Percentiles rank a stretch among this genome's conserved stretches.
phyloP scores from a whole-genome alignment of 2,888 invertebrate species.

The Hypomecis atomaria region DNA sequence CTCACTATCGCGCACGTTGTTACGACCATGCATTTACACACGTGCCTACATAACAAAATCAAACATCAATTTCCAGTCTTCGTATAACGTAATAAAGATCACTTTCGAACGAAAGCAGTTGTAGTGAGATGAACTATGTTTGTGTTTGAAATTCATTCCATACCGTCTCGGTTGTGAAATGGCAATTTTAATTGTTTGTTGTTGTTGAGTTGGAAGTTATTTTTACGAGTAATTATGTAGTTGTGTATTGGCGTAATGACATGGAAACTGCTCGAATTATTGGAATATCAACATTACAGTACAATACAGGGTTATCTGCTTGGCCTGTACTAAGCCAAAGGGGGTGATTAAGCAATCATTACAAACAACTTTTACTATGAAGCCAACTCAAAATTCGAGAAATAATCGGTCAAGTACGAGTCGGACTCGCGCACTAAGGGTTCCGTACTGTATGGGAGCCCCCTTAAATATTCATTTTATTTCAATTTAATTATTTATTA shows the following conservation, averaged over 20 bases:
- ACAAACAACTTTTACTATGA: no score
- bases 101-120: neutral
- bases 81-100: neutral
- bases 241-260: neutral
- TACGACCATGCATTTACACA: neutral
- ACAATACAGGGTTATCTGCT: no score
- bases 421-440: no score
- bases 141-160: constrained; percentile 15
- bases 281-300: no score
- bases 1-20: neutral
- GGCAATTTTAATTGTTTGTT: constrained; percentile 22
- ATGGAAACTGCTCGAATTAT: no score
- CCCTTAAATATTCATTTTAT: no score
- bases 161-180: constrained; percentile 16
- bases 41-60: neutral
- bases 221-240: constrained; percentile 2
- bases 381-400: no score
- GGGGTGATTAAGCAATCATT: no score
- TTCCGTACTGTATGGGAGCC: no score
- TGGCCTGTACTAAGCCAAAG: no score
- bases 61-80: neutral
- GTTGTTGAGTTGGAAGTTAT: constrained; percentile 3
- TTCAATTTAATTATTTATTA: no score
- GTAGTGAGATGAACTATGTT: constrained; percentile 3
- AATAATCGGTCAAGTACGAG: no score